Percentiles rank a stretch among this genome's conserved stretches.
These are phyloP conservation scores for Amphiura filiformis DNA, from an alignment of 35 echinoderm and acorn worm species.

Conservation along the genomic window DNA sequence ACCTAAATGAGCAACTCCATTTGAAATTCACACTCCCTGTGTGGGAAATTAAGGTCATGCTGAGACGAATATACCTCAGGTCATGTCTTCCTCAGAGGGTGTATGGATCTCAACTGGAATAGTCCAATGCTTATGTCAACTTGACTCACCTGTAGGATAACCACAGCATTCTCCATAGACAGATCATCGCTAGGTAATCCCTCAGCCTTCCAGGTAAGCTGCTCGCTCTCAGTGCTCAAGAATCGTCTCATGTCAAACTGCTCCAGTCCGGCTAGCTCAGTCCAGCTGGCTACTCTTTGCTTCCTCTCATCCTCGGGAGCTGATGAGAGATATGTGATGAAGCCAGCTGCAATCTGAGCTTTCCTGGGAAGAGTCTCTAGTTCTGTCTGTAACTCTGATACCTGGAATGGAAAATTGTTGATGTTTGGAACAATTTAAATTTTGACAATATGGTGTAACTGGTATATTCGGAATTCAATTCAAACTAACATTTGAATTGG, in stretches of 20 bases:
- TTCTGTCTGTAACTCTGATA: constrained; percentile 82
- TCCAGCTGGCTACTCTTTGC: constrained; percentile 40
- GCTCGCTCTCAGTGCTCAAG: constrained; percentile 95
- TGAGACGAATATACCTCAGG: too few species aligned
- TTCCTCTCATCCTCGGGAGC: constrained; percentile 83
- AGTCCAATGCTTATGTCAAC: too few species aligned
- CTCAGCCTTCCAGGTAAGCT: constrained; percentile 94
- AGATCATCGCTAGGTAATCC: constrained; percentile 93
- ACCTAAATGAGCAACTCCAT: too few species aligned
- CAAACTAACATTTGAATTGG: too few species aligned
- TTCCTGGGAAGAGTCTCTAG: constrained; percentile 91
- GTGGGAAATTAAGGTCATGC: too few species aligned
- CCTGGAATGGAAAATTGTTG: constrained; percentile 33
- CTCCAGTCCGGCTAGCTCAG: constrained; percentile 48
- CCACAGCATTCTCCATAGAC: constrained; percentile 95
- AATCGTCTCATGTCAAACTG: constrained; percentile 81
- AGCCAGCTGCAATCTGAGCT: constrained; percentile 90
- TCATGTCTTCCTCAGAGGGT: too few species aligned
- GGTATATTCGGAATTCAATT: too few species aligned
- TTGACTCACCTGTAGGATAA: constrained; percentile 1
- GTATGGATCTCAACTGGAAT: too few species aligned
- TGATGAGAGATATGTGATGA: constrained; percentile 94
- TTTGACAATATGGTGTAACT: neutral
- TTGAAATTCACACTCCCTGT: too few species aligned
- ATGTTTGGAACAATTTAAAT: too few species aligned